Base-by-base conservation (phyloP, 1,140 invertebrate genomes). In the Pollicipes pollicipes region DNA sequence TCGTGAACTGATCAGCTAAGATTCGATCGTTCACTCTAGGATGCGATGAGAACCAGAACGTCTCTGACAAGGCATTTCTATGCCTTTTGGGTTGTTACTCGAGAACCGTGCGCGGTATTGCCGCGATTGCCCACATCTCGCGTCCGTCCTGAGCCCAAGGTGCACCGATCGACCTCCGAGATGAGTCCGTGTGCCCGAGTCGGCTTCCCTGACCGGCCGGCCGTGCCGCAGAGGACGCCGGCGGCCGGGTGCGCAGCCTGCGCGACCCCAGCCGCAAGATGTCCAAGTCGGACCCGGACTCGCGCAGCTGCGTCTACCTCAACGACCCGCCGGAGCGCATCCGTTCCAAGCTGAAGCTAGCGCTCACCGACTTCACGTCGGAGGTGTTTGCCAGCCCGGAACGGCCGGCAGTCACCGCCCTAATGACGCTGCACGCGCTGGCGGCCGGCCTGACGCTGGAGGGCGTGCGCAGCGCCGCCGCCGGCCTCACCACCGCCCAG, bases 241-340 rank as follows among this genome's bases (percentile, higher is more conserved):
- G 73, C 30, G 72, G 75, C 35, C 83, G 90, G 64, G 81, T 97
- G 28, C 86, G 86, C 76, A 95, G 90, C 78, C 80, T 97, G 26
- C 82, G 90, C 58, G 86, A 95, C 77, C 91, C 95, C 0, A 76
- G 77, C 0, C 90, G 90, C 76, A 99, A 99, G 83, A 99, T 99
- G 97, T 98, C 96, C 10, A 99, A 99, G 82, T 98, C 96, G 0
- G 90, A 95, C 75, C 73, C 81, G 0, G 87, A 93, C 82, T 76
- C 83, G 0, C 89, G 87, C 76, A 88, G 88, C 72, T 82, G 88
- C 70, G 90, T 99, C 68, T 84, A 90, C 70, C 78, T 98, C 1
- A 87, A 81, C 29, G 95, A 99, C 80, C 77, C 83, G 0, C 86
- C 90, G 0, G 90, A 95, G 45, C 77, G 80, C 37, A 88, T 99